Evolutionary conservation across 2,797 vertebrate genomes (phyloP).

Genomic region (Crypturellus tataupa): DNA sequence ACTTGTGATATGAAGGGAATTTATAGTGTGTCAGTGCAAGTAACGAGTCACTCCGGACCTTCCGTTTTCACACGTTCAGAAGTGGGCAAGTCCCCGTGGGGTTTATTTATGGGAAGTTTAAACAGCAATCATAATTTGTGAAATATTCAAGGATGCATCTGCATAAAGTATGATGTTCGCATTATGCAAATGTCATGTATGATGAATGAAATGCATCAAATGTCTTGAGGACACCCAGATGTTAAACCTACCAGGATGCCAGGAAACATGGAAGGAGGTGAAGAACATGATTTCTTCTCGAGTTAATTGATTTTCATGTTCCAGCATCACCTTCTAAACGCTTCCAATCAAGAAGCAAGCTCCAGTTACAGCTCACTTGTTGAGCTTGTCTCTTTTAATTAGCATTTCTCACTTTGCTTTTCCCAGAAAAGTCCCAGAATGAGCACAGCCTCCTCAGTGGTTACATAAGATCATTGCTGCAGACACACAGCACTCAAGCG

Average conservation of each 20-base stretch:
- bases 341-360: conserved; percentile 68
- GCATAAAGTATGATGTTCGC: conserved; percentile 79
- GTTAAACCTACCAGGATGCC: conserved; percentile 74
- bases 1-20: conserved; percentile 60
- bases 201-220: conserved; percentile 82
- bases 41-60: conserved; percentile 58
- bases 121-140: conserved; percentile 76
- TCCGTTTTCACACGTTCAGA: conserved; percentile 53
- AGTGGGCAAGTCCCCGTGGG: conserved; percentile 71
- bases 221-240: conserved; percentile 84
- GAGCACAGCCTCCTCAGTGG: not conserved
- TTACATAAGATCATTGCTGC: not conserved
- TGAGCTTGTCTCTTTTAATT: conserved; percentile 51
- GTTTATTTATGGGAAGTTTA: conserved; percentile 77
- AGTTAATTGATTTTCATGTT: conserved; percentile 78
- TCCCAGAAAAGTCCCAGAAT: not conserved
- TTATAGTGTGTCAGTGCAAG: conserved; percentile 42
- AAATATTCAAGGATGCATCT: conserved; percentile 78
- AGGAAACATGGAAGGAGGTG: conserved; percentile 72
- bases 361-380: conserved; percentile 51
- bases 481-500: fast-evolving
- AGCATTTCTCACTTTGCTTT: conserved; percentile 20
- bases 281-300: conserved; percentile 65
- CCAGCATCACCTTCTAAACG: conserved; percentile 75
- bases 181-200: conserved; percentile 84